A percentile compares a stretch with the other conserved stretches of the same genome.
Conservation (phyloP, 2,888 invertebrate genomes). For the Acleris holmiana region DNA sequence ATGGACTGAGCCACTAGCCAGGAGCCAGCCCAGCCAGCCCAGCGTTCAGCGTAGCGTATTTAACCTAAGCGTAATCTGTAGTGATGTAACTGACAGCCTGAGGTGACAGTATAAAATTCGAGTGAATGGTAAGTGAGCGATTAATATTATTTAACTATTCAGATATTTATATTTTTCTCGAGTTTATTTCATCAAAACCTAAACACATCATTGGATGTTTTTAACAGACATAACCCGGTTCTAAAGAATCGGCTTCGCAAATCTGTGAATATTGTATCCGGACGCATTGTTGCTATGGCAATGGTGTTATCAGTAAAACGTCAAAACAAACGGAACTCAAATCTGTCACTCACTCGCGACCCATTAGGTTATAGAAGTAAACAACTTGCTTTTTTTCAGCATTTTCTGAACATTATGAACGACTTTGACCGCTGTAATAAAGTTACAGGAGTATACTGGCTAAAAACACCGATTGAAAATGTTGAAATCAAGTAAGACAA, state of each 20-base stretch:
- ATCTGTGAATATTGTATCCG: slow-evolving; percentile 13
- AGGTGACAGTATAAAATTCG: neutral
- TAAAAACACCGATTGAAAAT: slow-evolving; percentile 75
- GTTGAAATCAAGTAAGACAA: slow-evolving; percentile 79
- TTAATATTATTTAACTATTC: no score
- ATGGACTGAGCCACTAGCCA: no score
- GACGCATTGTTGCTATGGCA: slow-evolving; percentile 38
- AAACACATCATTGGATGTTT: no score
- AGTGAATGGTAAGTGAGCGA: no score
- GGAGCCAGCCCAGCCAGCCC: neutral
- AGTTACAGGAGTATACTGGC: slow-evolving; percentile 76
- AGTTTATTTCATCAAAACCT: no score
- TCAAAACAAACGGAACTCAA: no score
- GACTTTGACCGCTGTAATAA: slow-evolving; percentile 69
- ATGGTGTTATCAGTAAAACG: slow-evolving; percentile 10
- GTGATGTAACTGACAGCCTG: neutral
- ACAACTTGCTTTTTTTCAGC: slow-evolving; percentile 1
- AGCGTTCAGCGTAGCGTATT: no score
- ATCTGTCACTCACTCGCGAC: slow-evolving; percentile 7
- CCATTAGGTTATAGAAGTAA: neutral
- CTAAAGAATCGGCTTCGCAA: neutral
- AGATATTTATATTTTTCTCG: no score
- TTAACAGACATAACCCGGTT: no score
- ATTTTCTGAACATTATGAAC: slow-evolving; percentile 53
- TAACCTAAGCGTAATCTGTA: neutral